Evolutionary conservation across 2,113 vertebrate species (phyloP).

Genomic region (Halichoerus grypus): DNA sequence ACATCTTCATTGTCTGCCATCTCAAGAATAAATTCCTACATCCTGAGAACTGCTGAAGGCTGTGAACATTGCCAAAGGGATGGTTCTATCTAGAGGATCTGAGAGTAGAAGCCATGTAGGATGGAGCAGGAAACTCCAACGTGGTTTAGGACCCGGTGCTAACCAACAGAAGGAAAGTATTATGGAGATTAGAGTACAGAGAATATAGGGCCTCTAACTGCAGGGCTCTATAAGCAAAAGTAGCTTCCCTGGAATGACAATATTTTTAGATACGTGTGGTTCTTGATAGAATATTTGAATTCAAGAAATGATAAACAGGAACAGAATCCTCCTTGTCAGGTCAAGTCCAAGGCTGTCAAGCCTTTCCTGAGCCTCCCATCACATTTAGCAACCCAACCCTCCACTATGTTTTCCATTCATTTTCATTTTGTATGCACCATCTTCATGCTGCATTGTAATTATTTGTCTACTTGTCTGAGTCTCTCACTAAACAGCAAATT

Average conservation of each 20-base stretch:
- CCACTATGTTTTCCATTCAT: neutral
- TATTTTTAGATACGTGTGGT: neutral
- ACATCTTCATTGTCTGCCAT: neutral
- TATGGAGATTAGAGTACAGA: neutral
- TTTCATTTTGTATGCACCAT: neutral
- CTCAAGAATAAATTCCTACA: neutral
- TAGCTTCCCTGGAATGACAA: neutral
- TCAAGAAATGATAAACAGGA: neutral
- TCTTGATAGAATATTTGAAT: neutral
- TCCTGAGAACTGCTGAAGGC: neutral
- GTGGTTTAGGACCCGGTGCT: neutral
- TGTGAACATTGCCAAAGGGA: neutral
- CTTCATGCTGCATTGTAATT: neutral
- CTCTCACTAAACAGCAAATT: neutral
- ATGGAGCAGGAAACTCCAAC: neutral
- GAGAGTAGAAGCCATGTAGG: neutral
- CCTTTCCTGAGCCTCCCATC: neutral
- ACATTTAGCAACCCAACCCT: neutral
- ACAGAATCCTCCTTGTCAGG: neutral
- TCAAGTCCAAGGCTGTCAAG: neutral
- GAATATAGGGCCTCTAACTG: neutral
- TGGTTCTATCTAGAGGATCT: neutral
- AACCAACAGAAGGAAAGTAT: neutral
- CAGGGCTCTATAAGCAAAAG: neutral
- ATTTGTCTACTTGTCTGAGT: neutral